Base-by-base conservation (phyloP, 2,797 vertebrate genomes). In the Poecilia picta region DNA sequence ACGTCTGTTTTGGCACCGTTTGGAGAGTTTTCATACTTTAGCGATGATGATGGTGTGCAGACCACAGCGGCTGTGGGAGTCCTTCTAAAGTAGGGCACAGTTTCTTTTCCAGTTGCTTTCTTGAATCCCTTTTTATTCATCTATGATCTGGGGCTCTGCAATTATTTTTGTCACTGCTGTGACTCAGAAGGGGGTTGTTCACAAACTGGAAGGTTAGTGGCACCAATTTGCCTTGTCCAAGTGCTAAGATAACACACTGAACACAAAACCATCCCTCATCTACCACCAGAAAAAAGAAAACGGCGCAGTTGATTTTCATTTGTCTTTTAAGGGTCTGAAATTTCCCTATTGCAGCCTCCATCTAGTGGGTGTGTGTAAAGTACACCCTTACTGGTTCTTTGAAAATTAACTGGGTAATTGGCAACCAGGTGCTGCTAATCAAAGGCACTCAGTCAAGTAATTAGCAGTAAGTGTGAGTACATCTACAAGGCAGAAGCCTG, bases 51-150 rank as follows among this genome's bases (percentile, higher is more conserved):
- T 43, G 49, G n/a, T 72, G 51, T 4, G 6, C 5, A 28, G n/a
- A 13, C n/a, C 46, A 55, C 39, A 20, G 23, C n/a, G 28, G 23
- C 28, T 36, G 53, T 11, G 23, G 2, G 31, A 39, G 15, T 25
- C 33, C 25, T 41, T 7, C 47, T 55, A 70, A 53, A 71, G 28
- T 71, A 18, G 36, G n/a, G 20, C 18, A 57, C 68, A 18, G 11
- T 18, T 72, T 74, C 13, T 46, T 78, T 57, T 25, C 4, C n/a
- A 72, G 47, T 47, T 62, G 31, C 53, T 72, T 7, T 31, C 47
- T 20, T 55, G 49, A 57, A 43, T 41, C 25, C 39, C 66, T 70
- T 70, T 70, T 43, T 70, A n/a, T 43, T 70, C 66, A 70, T 70
- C 23, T 70, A n/a, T 0, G 11, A 41, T 70, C 23, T n/a, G 23